Evolutionary conservation across 2,113 vertebrate species (phyloP).

Genomic region (Larimichthys polyactis): DNA sequence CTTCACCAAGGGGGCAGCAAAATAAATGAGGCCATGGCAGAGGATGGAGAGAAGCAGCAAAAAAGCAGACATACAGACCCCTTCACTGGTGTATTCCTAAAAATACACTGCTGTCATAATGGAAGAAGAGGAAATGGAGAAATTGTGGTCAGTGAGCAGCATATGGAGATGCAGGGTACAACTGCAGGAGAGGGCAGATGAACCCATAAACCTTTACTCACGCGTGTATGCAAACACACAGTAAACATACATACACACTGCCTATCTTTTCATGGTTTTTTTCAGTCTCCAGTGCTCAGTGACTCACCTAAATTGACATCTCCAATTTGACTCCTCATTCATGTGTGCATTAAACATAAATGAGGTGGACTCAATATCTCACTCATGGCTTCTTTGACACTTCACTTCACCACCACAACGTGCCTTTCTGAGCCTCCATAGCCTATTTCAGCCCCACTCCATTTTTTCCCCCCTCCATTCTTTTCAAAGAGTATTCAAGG

Average conservation of each 20-base stretch:
- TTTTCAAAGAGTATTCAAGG: constrained; percentile 72
- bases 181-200: not conserved
- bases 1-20: constrained; percentile 68
- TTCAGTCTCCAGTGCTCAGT: constrained; percentile 45
- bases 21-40: constrained; percentile 74
- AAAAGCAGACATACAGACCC: constrained; percentile 42
- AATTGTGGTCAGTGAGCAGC: constrained; percentile 50
- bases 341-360: constrained; percentile 78
- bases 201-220: constrained; percentile 35
- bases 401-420: constrained; percentile 29
- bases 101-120: constrained; percentile 30
- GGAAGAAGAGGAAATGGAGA: constrained; percentile 31
- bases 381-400: constrained; percentile 64
- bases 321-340: constrained; percentile 67
- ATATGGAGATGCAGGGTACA: constrained; percentile 11
- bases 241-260: constrained; percentile 9
- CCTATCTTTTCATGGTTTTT: constrained; percentile 23
- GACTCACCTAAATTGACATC: constrained; percentile 68
- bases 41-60: constrained; percentile 27
- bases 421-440: constrained; percentile 14
- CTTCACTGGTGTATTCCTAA: constrained; percentile 48
- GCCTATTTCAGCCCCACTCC: constrained; percentile 11
- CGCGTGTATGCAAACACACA: constrained; percentile 37
- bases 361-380: constrained; percentile 75
- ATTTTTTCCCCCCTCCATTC: constrained; percentile 3